Percentiles rank a stretch among this genome's conserved stretches.
Conservation (phyloP, 1,140 invertebrate species). For the Tetragnatha versicolor region DNA sequence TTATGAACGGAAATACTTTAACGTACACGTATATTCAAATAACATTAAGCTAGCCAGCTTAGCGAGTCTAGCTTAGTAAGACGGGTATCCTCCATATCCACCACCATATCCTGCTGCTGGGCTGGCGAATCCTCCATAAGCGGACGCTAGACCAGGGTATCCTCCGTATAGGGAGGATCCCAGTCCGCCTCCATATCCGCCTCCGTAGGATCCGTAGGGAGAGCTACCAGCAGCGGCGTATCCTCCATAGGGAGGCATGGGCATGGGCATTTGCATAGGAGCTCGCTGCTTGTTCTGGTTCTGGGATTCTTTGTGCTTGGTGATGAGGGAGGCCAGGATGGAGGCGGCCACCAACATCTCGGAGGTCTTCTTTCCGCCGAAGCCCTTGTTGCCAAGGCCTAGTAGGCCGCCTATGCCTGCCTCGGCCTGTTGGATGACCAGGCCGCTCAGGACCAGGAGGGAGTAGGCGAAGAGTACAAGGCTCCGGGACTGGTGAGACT, state of each 20-base stretch:
- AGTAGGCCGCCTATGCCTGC: conserved; percentile 36
- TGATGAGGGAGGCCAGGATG: conserved; percentile 35
- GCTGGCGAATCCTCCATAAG: conserved; percentile 39
- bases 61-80: not conserved
- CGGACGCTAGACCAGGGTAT: conserved; percentile 37
- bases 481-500: conserved; percentile 3
- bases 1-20: no score
- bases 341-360: conserved; percentile 46
- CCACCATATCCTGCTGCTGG: conserved; percentile 8
- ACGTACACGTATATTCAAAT: no score
- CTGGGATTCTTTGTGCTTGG: conserved; percentile 47
- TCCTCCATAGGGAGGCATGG: conserved; percentile 43
- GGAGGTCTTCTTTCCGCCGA: conserved; percentile 38
- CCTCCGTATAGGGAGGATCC: conserved; percentile 47
- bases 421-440: conserved; percentile 40
- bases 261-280: conserved; percentile 49
- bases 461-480: conserved; percentile 28
- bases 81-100: conserved; percentile 44
- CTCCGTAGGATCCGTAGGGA: conserved; percentile 41
- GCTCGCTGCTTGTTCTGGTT: conserved; percentile 25
- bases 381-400: conserved; percentile 36
- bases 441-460: conserved; percentile 22
- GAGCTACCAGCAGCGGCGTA: conserved; percentile 45
- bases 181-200: conserved; percentile 30
- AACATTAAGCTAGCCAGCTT: no score